Evolutionary conservation across 1,140 invertebrate genomes (phyloP).

Genomic region (Caenorhabditis remanei): DNA sequence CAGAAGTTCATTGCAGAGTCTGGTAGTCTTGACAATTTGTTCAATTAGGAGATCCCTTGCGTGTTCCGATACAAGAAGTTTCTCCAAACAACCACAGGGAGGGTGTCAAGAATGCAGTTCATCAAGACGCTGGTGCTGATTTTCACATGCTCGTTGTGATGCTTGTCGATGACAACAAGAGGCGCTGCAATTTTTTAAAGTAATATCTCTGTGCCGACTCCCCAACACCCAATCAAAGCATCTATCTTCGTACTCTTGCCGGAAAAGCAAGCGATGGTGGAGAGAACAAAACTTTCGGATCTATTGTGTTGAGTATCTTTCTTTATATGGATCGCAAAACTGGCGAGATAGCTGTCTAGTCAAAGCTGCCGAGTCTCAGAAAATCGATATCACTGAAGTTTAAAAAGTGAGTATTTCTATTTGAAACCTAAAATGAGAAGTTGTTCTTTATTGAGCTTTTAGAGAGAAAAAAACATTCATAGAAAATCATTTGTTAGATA

Average conservation of each 20-base stretch:
- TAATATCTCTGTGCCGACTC: slow-evolving; percentile 55
- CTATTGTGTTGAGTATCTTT: slow-evolving; percentile 62
- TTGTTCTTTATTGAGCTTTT: too few relatives aligned
- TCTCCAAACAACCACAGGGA: slow-evolving; percentile 25
- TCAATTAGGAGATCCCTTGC: slow-evolving; percentile 36
- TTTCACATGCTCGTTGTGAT: slow-evolving; percentile 61
- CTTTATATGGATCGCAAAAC: slow-evolving; percentile 63
- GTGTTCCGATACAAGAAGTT: neutral
- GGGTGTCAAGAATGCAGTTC: slow-evolving; percentile 23
- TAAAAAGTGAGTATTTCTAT: too few relatives aligned
- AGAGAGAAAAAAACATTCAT: too few relatives aligned
- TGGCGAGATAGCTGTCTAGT: too few relatives aligned
- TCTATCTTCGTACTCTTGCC: slow-evolving; percentile 52
- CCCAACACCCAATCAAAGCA: slow-evolving; percentile 56
- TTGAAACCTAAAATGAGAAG: too few relatives aligned
- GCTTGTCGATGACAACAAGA: slow-evolving; percentile 64
- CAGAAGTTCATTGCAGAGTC: slow-evolving; percentile 24
- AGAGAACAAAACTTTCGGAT: slow-evolving; percentile 63
- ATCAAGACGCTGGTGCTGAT: slow-evolving; percentile 45
- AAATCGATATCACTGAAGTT: too few relatives aligned
- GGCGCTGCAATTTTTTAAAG: slow-evolving; percentile 60
- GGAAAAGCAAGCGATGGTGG: slow-evolving; percentile 39
- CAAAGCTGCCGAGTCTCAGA: too few relatives aligned
- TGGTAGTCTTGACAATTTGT: slow-evolving; percentile 32
- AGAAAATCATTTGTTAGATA: too few relatives aligned